Conservation (phyloP, 2,797 vertebrate genomes). For the Spondyliosoma cantharus region DNA sequence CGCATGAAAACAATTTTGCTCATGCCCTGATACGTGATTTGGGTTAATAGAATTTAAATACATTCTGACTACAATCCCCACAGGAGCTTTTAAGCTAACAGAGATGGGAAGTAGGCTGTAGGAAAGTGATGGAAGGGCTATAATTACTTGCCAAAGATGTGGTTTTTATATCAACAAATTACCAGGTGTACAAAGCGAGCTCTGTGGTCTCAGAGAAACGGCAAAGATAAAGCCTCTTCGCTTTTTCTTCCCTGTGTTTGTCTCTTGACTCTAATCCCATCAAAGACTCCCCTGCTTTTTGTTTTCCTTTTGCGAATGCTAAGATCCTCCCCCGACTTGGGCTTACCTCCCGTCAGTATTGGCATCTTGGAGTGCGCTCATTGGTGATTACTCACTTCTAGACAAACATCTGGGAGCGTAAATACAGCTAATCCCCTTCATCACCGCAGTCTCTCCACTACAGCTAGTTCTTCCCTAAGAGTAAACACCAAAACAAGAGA, state of each 20-base stretch:
- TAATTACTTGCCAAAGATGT: constrained; percentile 75
- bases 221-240: constrained; percentile 64
- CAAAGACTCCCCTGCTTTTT: constrained; percentile 75
- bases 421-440: constrained; percentile 75
- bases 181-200: constrained; percentile 71
- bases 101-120: constrained; percentile 53
- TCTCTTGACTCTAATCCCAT: constrained; percentile 79
- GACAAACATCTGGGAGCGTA: constrained; percentile 77
- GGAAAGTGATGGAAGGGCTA: constrained; percentile 63
- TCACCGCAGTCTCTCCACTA: constrained; percentile 47
- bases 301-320: constrained; percentile 58
- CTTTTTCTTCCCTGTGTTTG: constrained; percentile 67
- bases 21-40: constrained; percentile 54
- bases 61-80: constrained; percentile 63
- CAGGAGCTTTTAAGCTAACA: constrained; percentile 72
- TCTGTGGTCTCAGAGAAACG: constrained; percentile 63
- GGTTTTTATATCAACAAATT: constrained; percentile 76
- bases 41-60: constrained; percentile 76
- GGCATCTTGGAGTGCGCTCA: constrained; percentile 63
- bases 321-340: constrained; percentile 57
- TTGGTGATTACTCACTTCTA: constrained; percentile 70
- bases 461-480: constrained; percentile 44
- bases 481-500: constrained; percentile 61
- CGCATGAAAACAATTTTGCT: constrained; percentile 53
- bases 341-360: constrained; percentile 61